A percentile compares a stretch with the other conserved stretches of the same genome.
These are phyloP conservation scores for Selenia dentaria DNA, from an alignment of 2,888 invertebrate genomes.

Conservation along the genomic window DNA sequence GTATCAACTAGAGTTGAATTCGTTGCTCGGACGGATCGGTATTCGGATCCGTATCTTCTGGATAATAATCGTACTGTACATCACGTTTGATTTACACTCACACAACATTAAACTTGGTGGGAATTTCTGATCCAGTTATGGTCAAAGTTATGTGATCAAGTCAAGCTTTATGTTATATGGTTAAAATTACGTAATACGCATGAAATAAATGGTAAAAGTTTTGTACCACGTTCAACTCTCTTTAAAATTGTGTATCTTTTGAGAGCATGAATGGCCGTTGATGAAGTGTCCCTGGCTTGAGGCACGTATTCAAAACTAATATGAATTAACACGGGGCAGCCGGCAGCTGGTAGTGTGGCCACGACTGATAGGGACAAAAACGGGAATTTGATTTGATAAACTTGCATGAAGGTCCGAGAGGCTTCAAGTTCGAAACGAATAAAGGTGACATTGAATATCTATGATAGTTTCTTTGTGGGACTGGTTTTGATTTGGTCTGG, in stretches of 20 bases:
- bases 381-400: no score
- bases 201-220: constrained; percentile 5
- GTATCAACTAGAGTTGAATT: no score
- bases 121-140: constrained; percentile 3
- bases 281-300: constrained; percentile 27
- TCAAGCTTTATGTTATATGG: constrained; percentile 1
- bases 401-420: no score
- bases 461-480: no score
- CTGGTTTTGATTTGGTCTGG: no score
- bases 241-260: constrained; percentile 12
- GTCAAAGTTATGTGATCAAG: constrained; percentile 7
- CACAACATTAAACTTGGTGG: constrained; percentile 10
- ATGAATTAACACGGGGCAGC: constrained; percentile 24
- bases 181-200: constrained; percentile 9
- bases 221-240: constrained; percentile 1
- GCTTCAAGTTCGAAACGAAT: no score
- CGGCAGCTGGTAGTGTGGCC: constrained; percentile 3
- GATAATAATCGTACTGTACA: no score
- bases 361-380: background rate
- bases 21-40: no score
- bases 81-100: background rate
- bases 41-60: no score
- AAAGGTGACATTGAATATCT: no score
- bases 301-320: constrained; percentile 27
- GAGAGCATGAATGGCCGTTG: constrained; percentile 27